phyloP scores from a whole-genome alignment of 2,113 vertebrate genomes.

The Rhinichthys klamathensis region DNA sequence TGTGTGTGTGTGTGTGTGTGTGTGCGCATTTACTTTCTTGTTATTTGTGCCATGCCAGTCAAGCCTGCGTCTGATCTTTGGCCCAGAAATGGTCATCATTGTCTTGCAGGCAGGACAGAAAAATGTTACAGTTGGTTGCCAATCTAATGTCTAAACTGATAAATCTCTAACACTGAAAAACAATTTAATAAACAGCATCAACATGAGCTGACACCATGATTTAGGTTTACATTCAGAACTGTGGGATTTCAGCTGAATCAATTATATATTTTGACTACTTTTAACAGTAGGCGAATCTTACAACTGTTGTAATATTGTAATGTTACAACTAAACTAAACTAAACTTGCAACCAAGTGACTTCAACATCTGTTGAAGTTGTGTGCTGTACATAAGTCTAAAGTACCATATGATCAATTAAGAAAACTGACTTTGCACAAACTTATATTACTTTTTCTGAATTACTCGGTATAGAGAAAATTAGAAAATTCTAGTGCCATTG shows the following conservation, averaged over 20 bases:
- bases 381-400: no score
- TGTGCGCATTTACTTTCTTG: conserved; percentile 18
- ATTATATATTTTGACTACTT: no score
- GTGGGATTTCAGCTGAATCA: no score
- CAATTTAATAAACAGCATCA: not conserved
- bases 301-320: no score
- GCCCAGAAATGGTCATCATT: conserved; percentile 20
- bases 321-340: no score
- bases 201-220: not conserved
- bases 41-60: conserved; percentile 11
- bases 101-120: conserved; percentile 31
- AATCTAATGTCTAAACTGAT: not conserved
- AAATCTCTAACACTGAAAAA: not conserved
- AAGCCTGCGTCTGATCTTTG: not conserved
- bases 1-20: no score
- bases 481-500: not conserved
- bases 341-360: no score
- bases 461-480: not conserved
- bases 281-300: no score
- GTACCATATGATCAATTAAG: no score
- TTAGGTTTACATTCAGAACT: not conserved
- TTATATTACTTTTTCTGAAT: not conserved
- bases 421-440: not conserved
- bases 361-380: no score
- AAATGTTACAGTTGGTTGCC: conserved; percentile 37